A percentile compares a stretch with the other conserved stretches of the same genome.
Evolutionary conservation across 1,140 invertebrate genomes (phyloP).

Genomic region (Temnothorax curvispinosus): DNA sequence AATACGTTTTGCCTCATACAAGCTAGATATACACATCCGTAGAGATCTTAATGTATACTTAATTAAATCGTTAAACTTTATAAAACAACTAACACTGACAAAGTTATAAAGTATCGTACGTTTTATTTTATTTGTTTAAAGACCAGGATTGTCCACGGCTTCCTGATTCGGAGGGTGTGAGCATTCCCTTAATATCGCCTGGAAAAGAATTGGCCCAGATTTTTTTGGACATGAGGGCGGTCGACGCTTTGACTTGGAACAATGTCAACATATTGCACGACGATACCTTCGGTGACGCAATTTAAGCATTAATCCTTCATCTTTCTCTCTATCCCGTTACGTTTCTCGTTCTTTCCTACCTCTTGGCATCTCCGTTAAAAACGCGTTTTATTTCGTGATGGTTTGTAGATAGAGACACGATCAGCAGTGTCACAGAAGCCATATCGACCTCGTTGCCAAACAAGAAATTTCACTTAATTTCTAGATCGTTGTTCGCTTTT

Average conservation of each 20-base stretch:
- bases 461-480: slow-evolving; percentile 82
- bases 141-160: slow-evolving; percentile 91
- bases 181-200: slow-evolving; percentile 88
- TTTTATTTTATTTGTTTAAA: slow-evolving; percentile 74
- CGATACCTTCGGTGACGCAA: slow-evolving; percentile 88
- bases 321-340: neutral
- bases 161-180: slow-evolving; percentile 88
- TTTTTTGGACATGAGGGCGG: slow-evolving; percentile 89
- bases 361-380: neutral
- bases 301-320: slow-evolving; percentile 7
- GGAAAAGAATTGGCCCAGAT: slow-evolving; percentile 91
- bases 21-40: neutral
- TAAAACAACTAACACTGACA: neutral
- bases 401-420: slow-evolving; percentile 87
- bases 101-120: neutral
- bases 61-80: neutral
- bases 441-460: slow-evolving; percentile 85
- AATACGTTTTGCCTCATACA: neutral
- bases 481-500: slow-evolving; percentile 87
- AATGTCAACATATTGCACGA: slow-evolving; percentile 90
- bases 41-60: neutral
- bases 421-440: slow-evolving; percentile 87
- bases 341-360: neutral
- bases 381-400: neutral
- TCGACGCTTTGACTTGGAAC: slow-evolving; percentile 89